Percentiles rank a stretch among this genome's conserved stretches.
Conservation (phyloP, 2,797 vertebrate genomes). For the Pipistrellus pygmaeus region DNA sequence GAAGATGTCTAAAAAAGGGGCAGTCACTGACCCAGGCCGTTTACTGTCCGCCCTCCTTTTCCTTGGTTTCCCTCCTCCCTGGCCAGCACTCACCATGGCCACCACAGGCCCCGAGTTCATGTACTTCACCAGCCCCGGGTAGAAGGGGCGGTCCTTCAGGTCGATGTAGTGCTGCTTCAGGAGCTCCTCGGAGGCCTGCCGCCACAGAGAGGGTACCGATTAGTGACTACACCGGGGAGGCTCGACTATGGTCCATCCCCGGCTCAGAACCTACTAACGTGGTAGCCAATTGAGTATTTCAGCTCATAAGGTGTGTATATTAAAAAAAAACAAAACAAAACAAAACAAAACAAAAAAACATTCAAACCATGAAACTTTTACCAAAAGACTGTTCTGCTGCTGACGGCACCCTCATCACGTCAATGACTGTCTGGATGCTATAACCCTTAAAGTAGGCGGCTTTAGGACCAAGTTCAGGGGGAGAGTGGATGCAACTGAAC, state of each 20-base stretch:
- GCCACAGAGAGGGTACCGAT: neutral
- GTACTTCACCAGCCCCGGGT: constrained; percentile 91
- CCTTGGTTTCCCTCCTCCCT: neutral
- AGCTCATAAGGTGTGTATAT: neutral
- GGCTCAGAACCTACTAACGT: neutral
- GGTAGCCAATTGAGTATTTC: neutral
- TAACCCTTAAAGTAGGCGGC: neutral
- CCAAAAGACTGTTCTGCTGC: neutral
- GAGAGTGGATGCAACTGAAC: neutral
- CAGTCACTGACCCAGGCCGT: neutral
- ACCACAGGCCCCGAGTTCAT: constrained; percentile 95
- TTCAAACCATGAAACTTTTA: neutral
- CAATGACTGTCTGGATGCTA: neutral
- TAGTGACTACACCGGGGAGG: neutral
- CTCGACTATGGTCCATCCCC: neutral
- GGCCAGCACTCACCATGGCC: constrained; percentile 92
- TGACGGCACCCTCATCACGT: neutral
- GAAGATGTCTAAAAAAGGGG: neutral
- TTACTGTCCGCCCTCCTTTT: neutral
- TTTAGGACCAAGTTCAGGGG: neutral
- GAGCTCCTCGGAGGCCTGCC: constrained; percentile 92
- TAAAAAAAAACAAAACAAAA: neutral
- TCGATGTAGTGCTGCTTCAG: constrained; percentile 93
- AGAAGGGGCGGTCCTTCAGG: constrained; percentile 94
- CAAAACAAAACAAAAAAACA: too few relatives aligned